phyloP scores from a whole-genome alignment of 2,797 vertebrate genomes.

The Calcarius lapponicus region DNA sequence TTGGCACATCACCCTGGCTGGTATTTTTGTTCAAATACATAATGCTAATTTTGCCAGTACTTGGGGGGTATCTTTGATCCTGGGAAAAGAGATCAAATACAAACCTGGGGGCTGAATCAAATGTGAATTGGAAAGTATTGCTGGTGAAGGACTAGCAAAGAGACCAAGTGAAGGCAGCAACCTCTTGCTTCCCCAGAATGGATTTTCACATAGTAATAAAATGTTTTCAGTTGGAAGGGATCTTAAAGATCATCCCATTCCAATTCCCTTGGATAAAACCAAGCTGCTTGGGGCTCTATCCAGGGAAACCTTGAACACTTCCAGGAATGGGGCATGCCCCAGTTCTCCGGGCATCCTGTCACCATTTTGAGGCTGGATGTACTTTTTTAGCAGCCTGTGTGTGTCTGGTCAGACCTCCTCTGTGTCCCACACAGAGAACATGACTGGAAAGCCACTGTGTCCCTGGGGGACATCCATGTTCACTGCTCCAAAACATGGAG shows the following conservation, averaged over 20 bases:
- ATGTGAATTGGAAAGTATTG: background rate
- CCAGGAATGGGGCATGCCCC: background rate
- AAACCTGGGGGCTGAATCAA: background rate
- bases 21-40: background rate
- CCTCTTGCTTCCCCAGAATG: background rate
- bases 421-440: fast-evolving
- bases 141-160: background rate
- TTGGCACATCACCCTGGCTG: background rate
- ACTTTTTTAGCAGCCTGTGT: background rate
- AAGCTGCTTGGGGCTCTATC: background rate
- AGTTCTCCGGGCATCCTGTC: background rate
- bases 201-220: background rate
- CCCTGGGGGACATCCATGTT: fast-evolving
- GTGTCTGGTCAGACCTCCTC: background rate
- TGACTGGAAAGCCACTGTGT: fast-evolving
- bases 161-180: background rate
- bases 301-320: background rate
- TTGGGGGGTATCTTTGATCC: background rate
- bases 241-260: background rate
- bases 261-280: background rate
- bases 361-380: background rate
- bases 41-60: background rate
- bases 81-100: background rate
- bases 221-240: background rate
- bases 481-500: background rate